phyloP scores from a whole-genome alignment of 2,888 invertebrate genomes.

The Drosophila subquinaria region DNA sequence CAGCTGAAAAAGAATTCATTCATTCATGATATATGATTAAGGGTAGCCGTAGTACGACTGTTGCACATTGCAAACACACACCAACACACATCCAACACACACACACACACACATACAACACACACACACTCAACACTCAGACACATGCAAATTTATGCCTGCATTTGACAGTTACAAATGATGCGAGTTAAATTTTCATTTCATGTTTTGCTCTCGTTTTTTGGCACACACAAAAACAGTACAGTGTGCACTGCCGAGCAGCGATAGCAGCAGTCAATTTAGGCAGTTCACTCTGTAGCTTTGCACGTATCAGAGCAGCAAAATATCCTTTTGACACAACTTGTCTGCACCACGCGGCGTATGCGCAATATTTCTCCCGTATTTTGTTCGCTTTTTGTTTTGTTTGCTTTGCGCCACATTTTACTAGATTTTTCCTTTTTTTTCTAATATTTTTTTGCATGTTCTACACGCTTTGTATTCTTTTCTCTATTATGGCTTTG shows the following conservation, averaged over 20 bases:
- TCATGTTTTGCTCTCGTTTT: not conserved
- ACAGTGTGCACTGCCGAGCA: constrained; percentile 27
- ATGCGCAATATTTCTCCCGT: constrained; percentile 45
- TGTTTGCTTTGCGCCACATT: constrained; percentile 16
- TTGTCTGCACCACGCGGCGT: constrained; percentile 49
- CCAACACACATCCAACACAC: constrained; percentile 25
- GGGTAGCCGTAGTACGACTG: constrained; percentile 66
- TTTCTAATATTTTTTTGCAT: constrained; percentile 26
- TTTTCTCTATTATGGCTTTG: constrained; percentile 18
- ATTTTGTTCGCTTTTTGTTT: not conserved
- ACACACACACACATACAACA: constrained; percentile 33
- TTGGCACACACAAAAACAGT: not conserved
- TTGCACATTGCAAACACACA: constrained; percentile 65
- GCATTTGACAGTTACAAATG: constrained; percentile 55
- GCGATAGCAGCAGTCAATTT: not conserved
- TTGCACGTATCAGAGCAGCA: not conserved
- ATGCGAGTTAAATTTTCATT: constrained; percentile 30
- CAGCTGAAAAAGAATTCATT: constrained; percentile 49
- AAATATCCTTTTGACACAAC: constrained; percentile 3
- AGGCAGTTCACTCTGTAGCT: constrained; percentile 4
- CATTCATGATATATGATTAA: constrained; percentile 66
- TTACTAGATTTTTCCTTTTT: constrained; percentile 8
- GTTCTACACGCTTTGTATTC: constrained; percentile 5
- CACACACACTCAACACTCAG: constrained; percentile 14
- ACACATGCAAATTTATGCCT: constrained; percentile 20